These are phyloP conservation scores for Pteronotus mesoamericanus DNA, from an alignment of 2,797 vertebrate genomes.

Conservation along the genomic window DNA sequence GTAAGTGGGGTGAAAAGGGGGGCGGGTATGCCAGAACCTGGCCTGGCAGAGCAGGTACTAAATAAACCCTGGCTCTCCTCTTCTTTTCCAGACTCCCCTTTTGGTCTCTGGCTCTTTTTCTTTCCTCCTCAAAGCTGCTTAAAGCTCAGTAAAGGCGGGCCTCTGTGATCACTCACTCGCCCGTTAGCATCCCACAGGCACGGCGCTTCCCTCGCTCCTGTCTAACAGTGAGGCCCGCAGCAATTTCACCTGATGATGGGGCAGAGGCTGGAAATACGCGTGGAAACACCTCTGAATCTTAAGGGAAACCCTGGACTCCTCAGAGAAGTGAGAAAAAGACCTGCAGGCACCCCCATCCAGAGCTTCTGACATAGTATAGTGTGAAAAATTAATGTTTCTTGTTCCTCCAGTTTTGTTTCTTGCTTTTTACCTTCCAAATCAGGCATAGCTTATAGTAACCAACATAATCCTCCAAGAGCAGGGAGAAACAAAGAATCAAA, in stretches of 20 bases:
- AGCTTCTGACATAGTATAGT: neutral
- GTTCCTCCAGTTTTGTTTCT: conserved; percentile 31
- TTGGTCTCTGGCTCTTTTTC: neutral
- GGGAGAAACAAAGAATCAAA: neutral
- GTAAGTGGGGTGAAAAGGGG: neutral
- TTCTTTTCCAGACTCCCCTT: neutral
- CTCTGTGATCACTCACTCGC: fast-evolving
- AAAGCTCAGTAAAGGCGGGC: neutral
- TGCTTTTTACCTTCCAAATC: conserved; percentile 48
- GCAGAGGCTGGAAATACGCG: neutral
- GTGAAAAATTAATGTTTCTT: conserved; percentile 47
- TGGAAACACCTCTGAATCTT: neutral
- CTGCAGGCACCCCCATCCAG: neutral
- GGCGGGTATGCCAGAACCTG: neutral
- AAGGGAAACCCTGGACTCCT: neutral
- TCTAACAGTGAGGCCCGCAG: fast-evolving
- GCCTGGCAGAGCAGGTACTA: neutral
- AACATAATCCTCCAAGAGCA: neutral
- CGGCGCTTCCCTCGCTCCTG: fast-evolving
- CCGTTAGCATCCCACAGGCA: fast-evolving
- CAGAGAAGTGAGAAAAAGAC: neutral
- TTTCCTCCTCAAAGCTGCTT: neutral
- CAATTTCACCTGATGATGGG: fast-evolving
- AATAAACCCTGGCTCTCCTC: neutral
- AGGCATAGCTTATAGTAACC: neutral